These are phyloP conservation scores for Tragelaphus buxtoni DNA, from an alignment of 2,113 vertebrate genomes.

Conservation along the genomic window DNA sequence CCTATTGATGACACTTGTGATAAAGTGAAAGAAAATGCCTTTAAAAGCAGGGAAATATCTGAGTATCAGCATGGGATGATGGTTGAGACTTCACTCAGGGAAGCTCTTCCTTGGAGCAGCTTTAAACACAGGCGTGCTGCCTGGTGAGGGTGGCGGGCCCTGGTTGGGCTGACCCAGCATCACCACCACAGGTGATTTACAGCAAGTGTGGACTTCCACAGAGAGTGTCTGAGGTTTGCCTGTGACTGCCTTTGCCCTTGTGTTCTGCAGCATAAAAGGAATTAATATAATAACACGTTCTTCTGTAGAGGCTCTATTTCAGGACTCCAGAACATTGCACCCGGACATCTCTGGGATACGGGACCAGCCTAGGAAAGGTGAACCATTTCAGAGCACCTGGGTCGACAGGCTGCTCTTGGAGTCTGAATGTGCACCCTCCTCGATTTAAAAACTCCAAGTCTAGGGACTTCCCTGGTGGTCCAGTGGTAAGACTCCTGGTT, in stretches of 20 bases:
- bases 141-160: neutral
- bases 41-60: slow-evolving; percentile 2
- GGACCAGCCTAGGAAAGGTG: neutral
- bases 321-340: neutral
- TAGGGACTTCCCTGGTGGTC: neutral
- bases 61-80: neutral
- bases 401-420: neutral
- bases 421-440: neutral
- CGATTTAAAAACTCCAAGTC: neutral
- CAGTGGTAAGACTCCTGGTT: neutral
- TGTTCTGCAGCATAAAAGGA: neutral
- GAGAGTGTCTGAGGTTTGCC: neutral
- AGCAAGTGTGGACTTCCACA: neutral
- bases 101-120: neutral
- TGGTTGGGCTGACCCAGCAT: no score
- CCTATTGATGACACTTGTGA: slow-evolving; percentile 56
- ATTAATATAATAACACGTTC: neutral
- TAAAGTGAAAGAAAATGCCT: slow-evolving; percentile 42
- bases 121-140: neutral
- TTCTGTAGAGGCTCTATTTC: neutral
- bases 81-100: neutral
- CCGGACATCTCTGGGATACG: neutral
- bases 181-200: neutral
- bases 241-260: neutral
- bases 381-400: neutral